Evolutionary conservation across 2,888 invertebrate species (phyloP), one percentile per base, ranked within the genome.

Genomic region (Oligia fasciuncula): DNA sequence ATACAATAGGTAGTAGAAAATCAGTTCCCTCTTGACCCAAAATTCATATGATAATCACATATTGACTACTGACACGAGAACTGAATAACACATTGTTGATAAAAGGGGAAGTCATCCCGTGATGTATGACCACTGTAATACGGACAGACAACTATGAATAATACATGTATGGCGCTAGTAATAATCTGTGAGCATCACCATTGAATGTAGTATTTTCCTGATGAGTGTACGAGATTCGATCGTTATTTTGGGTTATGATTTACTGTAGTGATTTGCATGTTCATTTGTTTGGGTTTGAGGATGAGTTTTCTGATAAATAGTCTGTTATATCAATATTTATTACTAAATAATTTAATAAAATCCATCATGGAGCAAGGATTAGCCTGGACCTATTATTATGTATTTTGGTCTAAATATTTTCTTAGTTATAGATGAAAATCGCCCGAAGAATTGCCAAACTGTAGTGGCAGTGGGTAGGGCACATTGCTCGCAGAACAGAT

Each of bases 71-170:
- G 78, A 81, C 70, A 73, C 77, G 69, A 40, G 81, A 80, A 77
- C 77, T 57, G 67, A 79, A 85, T 85, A 86, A 89, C 91, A 89
- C 89, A 91, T 91, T 90, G 88, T 90, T 84, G 85, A 86, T 89
- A 91, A 92, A 92, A 89, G 91, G 93, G 92, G 90, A 86, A 92
- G 91, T 92, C 91, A 91, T 91, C 87, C 90, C 83, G 86, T 94
- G 94, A 95, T 92, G 92, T 94, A 95, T 94, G 90, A 89, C 90
- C 86, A 79, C 90, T 90, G 92, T 95, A 94, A 95, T 94, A 91
- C 89, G 92, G 88, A 90, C 90, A 91, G 94, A 94, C 93, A 92
- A 92, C 91, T 92, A 96, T 96, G 96, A 96, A 96, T 96, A 96
- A 96, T 94, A 94, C 95, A 96, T 95, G 89, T 88, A 88, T 89